Evolutionary conservation across 2,113 vertebrate genomes (phyloP), one percentile per base, ranked within the genome.

Genomic region (Rhadina sibilatrix): DNA sequence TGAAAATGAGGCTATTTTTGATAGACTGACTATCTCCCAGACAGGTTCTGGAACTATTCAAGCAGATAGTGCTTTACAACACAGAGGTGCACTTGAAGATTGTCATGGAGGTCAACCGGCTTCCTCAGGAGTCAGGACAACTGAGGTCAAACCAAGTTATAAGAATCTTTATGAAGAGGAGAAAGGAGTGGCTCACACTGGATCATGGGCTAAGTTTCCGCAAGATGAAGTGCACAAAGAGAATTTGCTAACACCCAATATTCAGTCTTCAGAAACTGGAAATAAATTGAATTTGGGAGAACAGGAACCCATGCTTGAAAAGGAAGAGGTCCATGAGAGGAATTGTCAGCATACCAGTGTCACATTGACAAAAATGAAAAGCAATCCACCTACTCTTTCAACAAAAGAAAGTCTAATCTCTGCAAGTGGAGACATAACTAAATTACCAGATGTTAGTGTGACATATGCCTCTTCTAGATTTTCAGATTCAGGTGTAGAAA

Each of bases 401-500:
- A 38, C 95, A 70, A 98, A 97, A 97, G 98, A 98, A 90, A 95
- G 84, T 83, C 97, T 97, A 53, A 61, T 97, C 94, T 49, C 96
- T 97, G 82, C 97, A 68, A 98, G 98, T 93, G 97, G 98, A 87
- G 99, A 99, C 57, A 78, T 96, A 74, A 95, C 98, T 97, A 98
- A 98, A 90, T 94, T 99, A 72, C 97, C 98, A 44, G 98, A 99
- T 56, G 96, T 94, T 91, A 97, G 91, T 53, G 90, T 96, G 75
- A 98, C 97, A 1, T 98, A 93, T 84, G 98, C 98, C 82, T 99
- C 99, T 22, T 99, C 99, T 75, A 98, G 99, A 70, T 99, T 99
- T 94, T 99, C 99, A 46, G 99, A 99, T 97, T 99, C 99, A 4
- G 99, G 99, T 89, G 98, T 99, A 65, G 99, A 99, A 97, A 99